Conservation (phyloP, 1,140 invertebrate genomes). For the Neodiprion fabricii region DNA sequence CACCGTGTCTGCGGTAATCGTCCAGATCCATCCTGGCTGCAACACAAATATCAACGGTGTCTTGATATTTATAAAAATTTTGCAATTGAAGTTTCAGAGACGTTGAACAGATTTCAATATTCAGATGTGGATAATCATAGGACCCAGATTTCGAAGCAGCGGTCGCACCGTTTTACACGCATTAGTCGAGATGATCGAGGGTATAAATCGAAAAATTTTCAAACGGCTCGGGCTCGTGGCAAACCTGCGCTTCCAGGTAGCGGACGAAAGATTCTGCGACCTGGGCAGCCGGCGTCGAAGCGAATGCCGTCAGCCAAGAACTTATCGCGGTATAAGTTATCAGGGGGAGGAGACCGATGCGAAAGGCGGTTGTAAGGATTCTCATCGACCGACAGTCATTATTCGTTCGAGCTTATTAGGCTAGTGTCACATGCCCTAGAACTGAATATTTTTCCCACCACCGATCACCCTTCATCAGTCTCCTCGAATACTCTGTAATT, state of each 20-base stretch:
- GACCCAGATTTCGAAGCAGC: constrained; percentile 59
- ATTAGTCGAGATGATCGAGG: constrained; percentile 34
- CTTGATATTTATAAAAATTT: not conserved
- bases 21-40: constrained; percentile 60
- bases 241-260: too few relatives aligned
- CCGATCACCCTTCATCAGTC: not conserved
- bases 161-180: constrained; percentile 53
- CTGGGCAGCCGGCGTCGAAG: not conserved
- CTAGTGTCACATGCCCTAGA: constrained; percentile 58
- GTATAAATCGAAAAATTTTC: not conserved
- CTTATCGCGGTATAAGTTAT: not conserved
- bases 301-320: constrained; percentile 1
- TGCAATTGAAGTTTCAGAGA: not conserved
- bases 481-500: not conserved
- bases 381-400: constrained; percentile 55
- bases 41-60: constrained; percentile 22
- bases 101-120: constrained; percentile 14
- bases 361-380: constrained; percentile 58
- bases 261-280: not conserved
- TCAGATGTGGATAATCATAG: constrained; percentile 40
- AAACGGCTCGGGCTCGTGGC: not conserved
- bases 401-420: constrained; percentile 54
- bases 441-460: constrained; percentile 40
- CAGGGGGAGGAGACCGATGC: constrained; percentile 26
- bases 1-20: constrained; percentile 62